Evolutionary conservation across 2,888 invertebrate species (phyloP).

Genomic region (Hydrotaea cyrtoneurina): DNA sequence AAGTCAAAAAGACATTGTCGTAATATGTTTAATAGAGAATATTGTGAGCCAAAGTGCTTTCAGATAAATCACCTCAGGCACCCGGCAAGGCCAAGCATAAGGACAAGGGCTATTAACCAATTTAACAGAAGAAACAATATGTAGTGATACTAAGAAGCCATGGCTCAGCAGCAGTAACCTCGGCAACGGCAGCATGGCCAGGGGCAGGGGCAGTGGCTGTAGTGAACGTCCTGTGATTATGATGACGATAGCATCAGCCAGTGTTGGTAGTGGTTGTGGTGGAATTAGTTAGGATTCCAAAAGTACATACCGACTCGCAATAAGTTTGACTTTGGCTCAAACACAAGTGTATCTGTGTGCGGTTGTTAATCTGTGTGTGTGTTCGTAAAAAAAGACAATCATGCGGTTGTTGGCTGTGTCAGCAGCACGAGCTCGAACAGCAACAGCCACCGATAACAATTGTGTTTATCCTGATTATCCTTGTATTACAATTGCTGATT

Average conservation of each 20-base stretch:
- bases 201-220: neutral
- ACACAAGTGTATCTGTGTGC: neutral
- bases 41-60: constrained; percentile 35
- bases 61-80: constrained; percentile 55
- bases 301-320: neutral
- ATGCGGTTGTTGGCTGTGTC: constrained; percentile 30
- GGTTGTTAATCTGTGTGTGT: neutral
- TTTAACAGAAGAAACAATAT: neutral
- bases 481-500: constrained; percentile 51
- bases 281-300: constrained; percentile 25
- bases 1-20: neutral
- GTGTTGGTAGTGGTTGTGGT: neutral
- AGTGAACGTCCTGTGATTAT: constrained; percentile 13
- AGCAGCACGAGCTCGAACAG: constrained; percentile 32
- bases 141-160: neutral
- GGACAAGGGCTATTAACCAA: constrained; percentile 40
- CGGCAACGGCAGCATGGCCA: neutral
- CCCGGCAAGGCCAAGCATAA: constrained; percentile 34
- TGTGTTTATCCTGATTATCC: constrained; percentile 57
- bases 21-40: constrained; percentile 21
- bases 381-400: constrained; percentile 17
- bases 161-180: neutral
- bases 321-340: constrained; percentile 16
- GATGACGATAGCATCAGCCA: neutral
- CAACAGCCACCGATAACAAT: constrained; percentile 46